Evolutionary conservation across 2,113 vertebrate species (phyloP).

Genomic region (Hippoglossus stenolepis): DNA sequence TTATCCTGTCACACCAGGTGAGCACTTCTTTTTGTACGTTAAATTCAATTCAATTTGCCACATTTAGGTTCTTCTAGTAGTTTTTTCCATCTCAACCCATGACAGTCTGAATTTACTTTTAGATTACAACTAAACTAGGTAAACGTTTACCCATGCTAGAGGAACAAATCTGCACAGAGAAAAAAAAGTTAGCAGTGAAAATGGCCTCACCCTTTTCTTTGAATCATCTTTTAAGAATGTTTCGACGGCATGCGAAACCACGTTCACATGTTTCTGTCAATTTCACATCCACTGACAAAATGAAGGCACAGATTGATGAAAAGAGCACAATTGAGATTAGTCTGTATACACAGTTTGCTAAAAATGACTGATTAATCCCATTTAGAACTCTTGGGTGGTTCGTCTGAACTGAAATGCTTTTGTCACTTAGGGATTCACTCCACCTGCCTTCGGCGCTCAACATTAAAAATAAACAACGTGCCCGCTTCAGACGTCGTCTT

Average conservation of each 20-base stretch:
- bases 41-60: background rate
- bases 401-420: conserved; percentile 27
- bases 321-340: conserved; percentile 62
- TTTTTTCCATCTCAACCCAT: background rate
- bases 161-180: background rate
- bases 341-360: conserved; percentile 44
- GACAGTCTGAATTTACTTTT: background rate
- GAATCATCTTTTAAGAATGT: conserved; percentile 22
- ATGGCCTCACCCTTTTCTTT: conserved; percentile 13
- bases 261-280: conserved; percentile 11
- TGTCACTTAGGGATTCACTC: conserved; percentile 19
- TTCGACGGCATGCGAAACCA: conserved; percentile 10
- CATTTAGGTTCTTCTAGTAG: conserved; percentile 3
- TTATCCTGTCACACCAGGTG: conserved; percentile 3
- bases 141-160: background rate
- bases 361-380: background rate
- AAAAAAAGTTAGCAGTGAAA: conserved; percentile 16
- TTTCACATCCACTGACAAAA: conserved; percentile 59
- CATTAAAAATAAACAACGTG: conserved; percentile 30
- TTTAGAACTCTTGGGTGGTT: background rate
- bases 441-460: conserved; percentile 32
- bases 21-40: background rate
- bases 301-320: conserved; percentile 80
- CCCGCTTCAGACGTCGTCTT: conserved; percentile 26
- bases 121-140: conserved; percentile 7